A percentile compares a stretch with the other conserved stretches of the same genome.
Conservation (phyloP, 2,797 vertebrate genomes). For the Epinephelus awoara region DNA sequence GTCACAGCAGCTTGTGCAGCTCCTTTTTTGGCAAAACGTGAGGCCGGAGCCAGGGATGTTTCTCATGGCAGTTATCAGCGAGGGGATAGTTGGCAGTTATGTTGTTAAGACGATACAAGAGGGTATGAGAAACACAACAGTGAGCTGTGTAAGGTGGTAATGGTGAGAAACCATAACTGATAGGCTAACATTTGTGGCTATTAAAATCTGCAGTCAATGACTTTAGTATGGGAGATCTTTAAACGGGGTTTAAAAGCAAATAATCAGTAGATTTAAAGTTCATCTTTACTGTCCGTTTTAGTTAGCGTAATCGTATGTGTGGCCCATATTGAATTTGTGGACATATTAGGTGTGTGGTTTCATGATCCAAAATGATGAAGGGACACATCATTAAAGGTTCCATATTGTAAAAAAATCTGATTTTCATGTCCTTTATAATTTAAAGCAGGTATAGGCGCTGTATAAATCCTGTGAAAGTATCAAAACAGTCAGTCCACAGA, state of each 20-base stretch:
- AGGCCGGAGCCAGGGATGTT: constrained; percentile 47
- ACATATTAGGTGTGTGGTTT: neutral
- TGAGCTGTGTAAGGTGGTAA: neutral
- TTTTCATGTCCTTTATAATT: too few species aligned
- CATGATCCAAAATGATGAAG: neutral
- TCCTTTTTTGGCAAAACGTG: constrained; percentile 76
- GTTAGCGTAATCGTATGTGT: too few species aligned
- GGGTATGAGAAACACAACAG: constrained; percentile 11
- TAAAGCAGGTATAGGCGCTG: too few species aligned
- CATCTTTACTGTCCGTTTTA: neutral
- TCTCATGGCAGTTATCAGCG: constrained; percentile 56
- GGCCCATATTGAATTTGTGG: neutral
- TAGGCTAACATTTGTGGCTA: too few species aligned
- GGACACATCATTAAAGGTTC: too few species aligned
- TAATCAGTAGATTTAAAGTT: neutral
- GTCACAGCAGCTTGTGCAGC: constrained; percentile 58
- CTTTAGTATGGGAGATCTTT: too few species aligned
- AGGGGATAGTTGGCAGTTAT: constrained; percentile 58
- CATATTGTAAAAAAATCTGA: too few species aligned
- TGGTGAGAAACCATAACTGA: too few species aligned
- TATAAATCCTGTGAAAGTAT: too few species aligned
- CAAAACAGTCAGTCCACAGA: too few species aligned
- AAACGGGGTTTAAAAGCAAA: neutral
- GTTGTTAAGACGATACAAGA: constrained; percentile 25
- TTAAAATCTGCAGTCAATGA: too few species aligned